Evolutionary conservation across 2,113 vertebrate species (phyloP), one percentile per base, ranked within the genome.

Genomic region (Hemicordylus capensis): DNA sequence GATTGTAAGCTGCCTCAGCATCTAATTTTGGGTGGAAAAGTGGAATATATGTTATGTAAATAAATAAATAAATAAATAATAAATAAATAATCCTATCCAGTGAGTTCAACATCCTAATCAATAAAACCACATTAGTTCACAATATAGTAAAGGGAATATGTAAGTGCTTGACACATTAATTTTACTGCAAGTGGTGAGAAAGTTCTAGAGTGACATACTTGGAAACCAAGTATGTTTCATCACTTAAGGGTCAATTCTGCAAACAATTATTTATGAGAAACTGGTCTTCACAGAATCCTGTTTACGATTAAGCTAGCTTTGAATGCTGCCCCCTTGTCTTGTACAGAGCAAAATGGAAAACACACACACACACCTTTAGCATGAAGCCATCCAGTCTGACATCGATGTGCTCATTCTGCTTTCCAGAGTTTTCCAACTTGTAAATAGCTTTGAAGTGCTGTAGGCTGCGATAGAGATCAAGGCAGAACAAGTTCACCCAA

Each of bases 401-500:
- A 85, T 99, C 98, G 63, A 99, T 83, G 1, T 99, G 98, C 90
- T 99, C 98, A 24, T 98, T 97, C 1, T 75, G 94, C 88, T 97
- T 97, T 90, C 95, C 96, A 0, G 98, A 97, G 91, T 97, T 97
- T 90, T 99, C 97, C 91, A 98, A 92, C 87, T 98, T 98, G 93
- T 98, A 99, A 91, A 99, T 99, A 67, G 98, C 98, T 94, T 99
- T 98, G 91, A 99, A 98, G 90, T 99, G 98, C 90, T 99, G 97
- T 93, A 99, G 90, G 34, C 98, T 98, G 79, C 93, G 97, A 67
- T 97, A 97, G 63, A 99, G 96, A 79, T 99, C 98, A 88, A 98
- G 95, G 89, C 97, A 97, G 90, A 99, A 99, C 85, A 98, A 95
- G 83, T 97, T 98, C 94, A 98, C 97, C 99, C 99, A 99, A 90